These are phyloP conservation scores for Poecilia velifera DNA, from an alignment of 2,797 vertebrate genomes.

Conservation along the genomic window DNA sequence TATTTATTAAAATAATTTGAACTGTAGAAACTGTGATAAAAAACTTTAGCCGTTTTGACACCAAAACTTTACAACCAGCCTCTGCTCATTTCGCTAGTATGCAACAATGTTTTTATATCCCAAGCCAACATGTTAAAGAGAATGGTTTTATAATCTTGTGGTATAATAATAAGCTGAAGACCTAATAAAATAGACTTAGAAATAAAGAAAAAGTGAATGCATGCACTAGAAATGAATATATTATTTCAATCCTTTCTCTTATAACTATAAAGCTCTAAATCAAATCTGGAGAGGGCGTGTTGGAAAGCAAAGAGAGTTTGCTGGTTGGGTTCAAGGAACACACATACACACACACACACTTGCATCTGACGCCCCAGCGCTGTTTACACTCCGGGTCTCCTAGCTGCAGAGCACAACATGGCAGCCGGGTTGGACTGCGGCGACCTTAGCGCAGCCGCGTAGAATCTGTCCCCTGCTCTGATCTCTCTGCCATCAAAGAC, in stretches of 20 bases:
- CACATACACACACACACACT: constrained; percentile 23
- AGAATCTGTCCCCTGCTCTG: constrained; percentile 74
- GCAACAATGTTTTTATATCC: not conserved
- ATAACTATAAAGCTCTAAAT: constrained; percentile 27
- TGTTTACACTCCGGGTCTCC: constrained; percentile 69
- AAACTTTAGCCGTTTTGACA: not conserved
- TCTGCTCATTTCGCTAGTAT: not conserved
- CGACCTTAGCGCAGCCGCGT: constrained; percentile 71
- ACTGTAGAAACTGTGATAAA: not conserved
- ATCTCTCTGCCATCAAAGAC: constrained; percentile 76
- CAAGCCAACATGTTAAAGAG: not conserved
- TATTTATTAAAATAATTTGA: not conserved
- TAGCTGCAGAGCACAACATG: constrained; percentile 79
- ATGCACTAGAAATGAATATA: not conserved
- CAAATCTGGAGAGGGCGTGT: constrained; percentile 36
- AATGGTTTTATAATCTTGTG: not conserved
- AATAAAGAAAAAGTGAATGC: not conserved
- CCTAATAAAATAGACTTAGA: not conserved
- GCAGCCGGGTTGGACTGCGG: constrained; percentile 60
- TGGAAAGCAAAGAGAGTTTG: constrained; percentile 34
- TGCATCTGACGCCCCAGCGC: constrained; percentile 27
- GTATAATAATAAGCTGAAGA: not conserved
- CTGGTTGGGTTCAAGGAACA: constrained; percentile 7
- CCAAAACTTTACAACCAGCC: not conserved
- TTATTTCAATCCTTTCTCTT: not conserved